Evolutionary conservation across 2,113 vertebrate species (phyloP).

Genomic region (Dryoscopus gambensis): DNA sequence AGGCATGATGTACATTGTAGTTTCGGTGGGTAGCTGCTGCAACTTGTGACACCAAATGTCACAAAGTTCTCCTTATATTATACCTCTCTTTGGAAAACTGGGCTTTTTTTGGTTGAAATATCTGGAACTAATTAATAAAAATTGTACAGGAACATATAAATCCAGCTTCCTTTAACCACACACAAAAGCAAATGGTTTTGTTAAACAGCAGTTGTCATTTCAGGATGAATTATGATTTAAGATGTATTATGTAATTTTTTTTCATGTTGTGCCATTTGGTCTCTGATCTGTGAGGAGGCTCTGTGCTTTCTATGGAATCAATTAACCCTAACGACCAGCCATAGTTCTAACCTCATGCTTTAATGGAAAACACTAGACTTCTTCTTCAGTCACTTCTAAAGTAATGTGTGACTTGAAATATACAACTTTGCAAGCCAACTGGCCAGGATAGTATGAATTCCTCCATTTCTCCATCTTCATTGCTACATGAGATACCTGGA

Average conservation of each 20-base stretch:
- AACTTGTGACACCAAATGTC: background rate
- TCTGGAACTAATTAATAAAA: slow-evolving; percentile 20
- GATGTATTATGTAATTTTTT: background rate
- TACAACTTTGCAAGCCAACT: background rate
- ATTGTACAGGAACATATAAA: slow-evolving; percentile 23
- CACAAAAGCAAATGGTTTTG: background rate
- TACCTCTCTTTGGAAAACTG: background rate
- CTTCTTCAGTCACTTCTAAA: background rate
- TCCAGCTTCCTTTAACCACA: slow-evolving; percentile 13
- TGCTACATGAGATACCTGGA: background rate
- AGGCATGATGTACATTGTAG: background rate
- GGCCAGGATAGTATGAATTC: background rate
- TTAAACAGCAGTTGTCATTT: slow-evolving; percentile 34
- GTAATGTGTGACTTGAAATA: background rate
- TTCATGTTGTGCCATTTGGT: slow-evolving; percentile 12
- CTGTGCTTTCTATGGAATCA: background rate
- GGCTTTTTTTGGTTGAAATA: background rate
- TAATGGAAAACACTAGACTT: background rate
- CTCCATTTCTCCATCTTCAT: background rate
- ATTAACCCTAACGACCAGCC: slow-evolving; percentile 15
- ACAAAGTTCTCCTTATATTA: background rate
- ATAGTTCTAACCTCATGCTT: slow-evolving; percentile 16
- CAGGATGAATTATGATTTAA: slow-evolving; percentile 32
- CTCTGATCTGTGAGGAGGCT: slow-evolving; percentile 14
- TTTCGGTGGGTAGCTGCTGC: background rate